A percentile compares a stretch with the other conserved stretches of the same genome.
Evolutionary conservation across 2,113 vertebrate species (phyloP).

Genomic region (Henicopernis longicauda): DNA sequence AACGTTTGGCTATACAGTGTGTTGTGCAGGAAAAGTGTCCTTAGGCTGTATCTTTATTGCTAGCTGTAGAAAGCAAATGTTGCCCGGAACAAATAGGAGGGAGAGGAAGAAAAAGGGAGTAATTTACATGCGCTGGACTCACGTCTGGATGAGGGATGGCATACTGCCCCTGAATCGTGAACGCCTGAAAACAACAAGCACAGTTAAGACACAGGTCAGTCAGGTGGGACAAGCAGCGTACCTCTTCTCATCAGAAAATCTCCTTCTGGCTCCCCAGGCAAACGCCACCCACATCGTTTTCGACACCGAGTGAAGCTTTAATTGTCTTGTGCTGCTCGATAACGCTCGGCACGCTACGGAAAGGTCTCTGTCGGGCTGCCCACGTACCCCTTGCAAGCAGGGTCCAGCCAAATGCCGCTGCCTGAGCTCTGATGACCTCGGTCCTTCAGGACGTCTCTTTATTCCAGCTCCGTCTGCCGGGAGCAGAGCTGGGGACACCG

Average conservation of each 20-base stretch:
- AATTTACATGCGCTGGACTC: constrained; percentile 77
- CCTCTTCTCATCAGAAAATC: neutral
- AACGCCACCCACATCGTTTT: neutral
- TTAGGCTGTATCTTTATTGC: neutral
- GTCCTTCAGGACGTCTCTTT: neutral
- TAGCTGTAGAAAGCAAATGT: constrained; percentile 65
- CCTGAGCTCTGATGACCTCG: rapidly evolving
- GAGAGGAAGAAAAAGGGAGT: constrained; percentile 41
- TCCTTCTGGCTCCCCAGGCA: neutral
- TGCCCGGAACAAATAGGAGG: constrained; percentile 69
- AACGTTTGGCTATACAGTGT: neutral
- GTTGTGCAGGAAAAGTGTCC: neutral
- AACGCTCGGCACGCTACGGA: rapidly evolving
- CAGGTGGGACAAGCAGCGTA: neutral
- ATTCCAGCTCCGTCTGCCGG: neutral
- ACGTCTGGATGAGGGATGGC: constrained; percentile 92
- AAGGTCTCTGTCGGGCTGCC: neutral
- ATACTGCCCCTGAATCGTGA: constrained; percentile 89
- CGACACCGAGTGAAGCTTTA: neutral
- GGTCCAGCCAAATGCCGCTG: rapidly evolving
- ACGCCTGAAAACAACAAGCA: constrained; percentile 78
- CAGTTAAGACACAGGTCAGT: constrained; percentile 2
- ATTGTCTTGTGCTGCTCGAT: constrained; percentile 41
- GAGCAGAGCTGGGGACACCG: neutral
- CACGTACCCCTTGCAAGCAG: rapidly evolving